phyloP scores from a whole-genome alignment of 2,888 invertebrate genomes.

The Drosophila peninsularis region DNA sequence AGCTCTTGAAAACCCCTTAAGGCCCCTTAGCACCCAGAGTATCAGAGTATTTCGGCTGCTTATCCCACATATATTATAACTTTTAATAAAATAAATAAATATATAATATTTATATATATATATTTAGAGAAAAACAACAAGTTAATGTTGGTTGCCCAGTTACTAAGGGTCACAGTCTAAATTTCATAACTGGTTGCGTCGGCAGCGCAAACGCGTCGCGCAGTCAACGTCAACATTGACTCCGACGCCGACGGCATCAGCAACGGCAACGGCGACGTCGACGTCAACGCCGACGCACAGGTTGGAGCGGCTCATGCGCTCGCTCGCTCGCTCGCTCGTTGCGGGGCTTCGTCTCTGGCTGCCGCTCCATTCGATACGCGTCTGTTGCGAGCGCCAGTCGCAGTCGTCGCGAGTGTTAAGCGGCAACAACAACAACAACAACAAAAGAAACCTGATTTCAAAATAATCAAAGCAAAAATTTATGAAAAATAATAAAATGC shows the following conservation, averaged over 20 bases:
- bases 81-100: background rate
- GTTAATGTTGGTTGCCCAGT: background rate
- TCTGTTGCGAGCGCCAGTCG: constrained; percentile 69
- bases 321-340: constrained; percentile 42
- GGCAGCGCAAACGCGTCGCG: constrained; percentile 18
- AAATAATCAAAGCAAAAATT: constrained; percentile 28
- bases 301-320: constrained; percentile 53
- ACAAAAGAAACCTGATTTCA: constrained; percentile 43
- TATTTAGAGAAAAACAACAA: background rate
- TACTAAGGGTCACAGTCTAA: constrained; percentile 29
- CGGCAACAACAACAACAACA: constrained; percentile 20
- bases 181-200: constrained; percentile 29
- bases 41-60: too few relatives aligned
- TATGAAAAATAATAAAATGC: constrained; percentile 25
- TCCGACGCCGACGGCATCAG: constrained; percentile 8
- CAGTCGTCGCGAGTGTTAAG: constrained; percentile 57
- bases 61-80: too few relatives aligned
- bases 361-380: constrained; percentile 72
- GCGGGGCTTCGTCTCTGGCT: constrained; percentile 57
- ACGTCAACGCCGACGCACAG: constrained; percentile 57
- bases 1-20: too few relatives aligned
- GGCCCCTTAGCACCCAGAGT: too few relatives aligned
- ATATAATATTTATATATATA: background rate
- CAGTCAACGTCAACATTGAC: constrained; percentile 5
- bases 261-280: constrained; percentile 9